Percentiles rank a stretch among this genome's conserved stretches.
Evolutionary conservation across 2,797 vertebrate genomes (phyloP).

Genomic region (Basileuterus tristriatus): DNA sequence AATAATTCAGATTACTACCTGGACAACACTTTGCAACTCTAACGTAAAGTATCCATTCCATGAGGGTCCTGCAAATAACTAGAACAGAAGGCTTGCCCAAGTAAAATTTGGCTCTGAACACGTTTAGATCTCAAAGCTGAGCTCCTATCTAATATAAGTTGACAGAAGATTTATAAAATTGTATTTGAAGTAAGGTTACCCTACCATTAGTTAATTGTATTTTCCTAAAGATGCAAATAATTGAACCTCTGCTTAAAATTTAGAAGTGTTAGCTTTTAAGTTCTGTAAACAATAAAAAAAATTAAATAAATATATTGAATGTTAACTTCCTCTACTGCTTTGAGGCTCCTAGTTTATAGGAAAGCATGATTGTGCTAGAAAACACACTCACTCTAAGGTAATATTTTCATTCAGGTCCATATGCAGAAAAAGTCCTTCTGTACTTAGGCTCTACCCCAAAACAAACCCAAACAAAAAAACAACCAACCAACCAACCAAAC

Average conservation of each 20-base stretch:
- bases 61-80: not conserved
- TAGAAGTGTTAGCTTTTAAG: not conserved
- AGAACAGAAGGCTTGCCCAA: not conserved
- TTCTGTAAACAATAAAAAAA: not conserved
- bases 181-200: not conserved
- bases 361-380: not conserved
- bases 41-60: not conserved
- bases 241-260: not conserved
- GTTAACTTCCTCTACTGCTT: constrained; percentile 36
- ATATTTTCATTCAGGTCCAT: not conserved
- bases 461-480: not conserved
- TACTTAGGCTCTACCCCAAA: not conserved
- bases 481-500: not conserved
- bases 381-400: not conserved
- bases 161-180: not conserved
- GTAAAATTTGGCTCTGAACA: not conserved
- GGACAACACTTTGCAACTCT: not conserved
- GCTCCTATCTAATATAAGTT: not conserved
- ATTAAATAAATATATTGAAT: no score
- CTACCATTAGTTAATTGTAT: not conserved
- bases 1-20: not conserved
- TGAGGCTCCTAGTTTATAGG: not conserved
- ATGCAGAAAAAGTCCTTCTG: not conserved
- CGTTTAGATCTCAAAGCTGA: not conserved
- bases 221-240: constrained; percentile 36